Conservation (phyloP, 1,140 invertebrate species). For the Drosophila ironensis region DNA sequence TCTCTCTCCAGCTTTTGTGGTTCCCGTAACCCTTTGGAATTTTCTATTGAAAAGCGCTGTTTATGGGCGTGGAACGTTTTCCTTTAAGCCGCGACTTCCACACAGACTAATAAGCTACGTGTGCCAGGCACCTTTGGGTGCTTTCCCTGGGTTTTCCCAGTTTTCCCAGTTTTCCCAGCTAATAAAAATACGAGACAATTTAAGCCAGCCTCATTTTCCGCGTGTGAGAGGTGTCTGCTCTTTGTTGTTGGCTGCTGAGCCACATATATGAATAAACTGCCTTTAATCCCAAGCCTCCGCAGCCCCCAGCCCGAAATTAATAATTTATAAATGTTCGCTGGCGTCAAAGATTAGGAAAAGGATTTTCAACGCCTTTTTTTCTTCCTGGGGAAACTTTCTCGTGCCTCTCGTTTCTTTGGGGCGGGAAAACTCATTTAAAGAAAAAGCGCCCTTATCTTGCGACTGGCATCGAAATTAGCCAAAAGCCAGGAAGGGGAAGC, state of each 20-base stretch:
- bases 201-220: slow-evolving; percentile 43
- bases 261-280: slow-evolving; percentile 24
- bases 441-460: slow-evolving; percentile 44
- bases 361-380: slow-evolving; percentile 34
- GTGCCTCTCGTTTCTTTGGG: not conserved
- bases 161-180: slow-evolving; percentile 9
- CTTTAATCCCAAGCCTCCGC: not conserved
- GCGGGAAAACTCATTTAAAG: slow-evolving; percentile 59
- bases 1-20: too few relatives aligned
- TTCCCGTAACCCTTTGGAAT: too few relatives aligned
- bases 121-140: slow-evolving; percentile 26
- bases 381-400: not conserved
- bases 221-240: too few relatives aligned
- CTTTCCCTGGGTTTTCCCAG: not conserved
- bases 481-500: too few relatives aligned
- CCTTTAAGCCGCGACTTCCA: too few relatives aligned
- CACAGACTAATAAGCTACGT: slow-evolving; percentile 52
- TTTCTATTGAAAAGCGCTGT: slow-evolving; percentile 19
- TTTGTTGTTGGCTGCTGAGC: slow-evolving; percentile 28
- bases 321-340: slow-evolving; percentile 50
- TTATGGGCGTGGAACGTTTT: slow-evolving; percentile 24
- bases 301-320: slow-evolving; percentile 35
- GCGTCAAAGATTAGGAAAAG: slow-evolving; percentile 49
- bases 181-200: slow-evolving; percentile 66
- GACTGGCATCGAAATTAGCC: slow-evolving; percentile 64